Evolutionary conservation across 1,140 invertebrate genomes (phyloP).

Genomic region (Lasaia peninsularis): DNA sequence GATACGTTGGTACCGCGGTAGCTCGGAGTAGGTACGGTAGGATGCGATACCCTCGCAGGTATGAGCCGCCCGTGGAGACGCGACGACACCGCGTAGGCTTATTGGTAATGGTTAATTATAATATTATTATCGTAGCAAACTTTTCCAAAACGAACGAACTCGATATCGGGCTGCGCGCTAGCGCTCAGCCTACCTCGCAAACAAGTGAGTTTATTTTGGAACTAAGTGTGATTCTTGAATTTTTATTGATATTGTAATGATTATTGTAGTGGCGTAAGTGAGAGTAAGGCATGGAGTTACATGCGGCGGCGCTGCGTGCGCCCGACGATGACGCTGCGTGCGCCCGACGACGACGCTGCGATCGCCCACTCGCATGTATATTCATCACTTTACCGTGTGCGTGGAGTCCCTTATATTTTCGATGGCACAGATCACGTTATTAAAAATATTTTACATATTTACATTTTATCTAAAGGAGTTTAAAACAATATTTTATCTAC

Average conservation of each 20-base stretch:
- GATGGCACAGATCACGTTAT: conserved; percentile 74
- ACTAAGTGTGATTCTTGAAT: conserved; percentile 83
- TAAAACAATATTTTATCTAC: conserved; percentile 75
- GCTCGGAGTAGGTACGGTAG: conserved; percentile 21
- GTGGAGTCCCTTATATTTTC: conserved; percentile 74
- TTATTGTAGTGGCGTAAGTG: conserved; percentile 75
- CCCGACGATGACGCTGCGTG: conserved; percentile 28
- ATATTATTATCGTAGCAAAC: conserved; percentile 78
- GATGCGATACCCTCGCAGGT: conserved; percentile 33
- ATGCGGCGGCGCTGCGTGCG: conserved; percentile 36
- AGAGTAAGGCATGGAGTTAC: conserved; percentile 54
- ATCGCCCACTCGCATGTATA: conserved; percentile 40
- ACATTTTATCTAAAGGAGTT: conserved; percentile 75
- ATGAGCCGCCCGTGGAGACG: conserved; percentile 64
- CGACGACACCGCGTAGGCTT: conserved; percentile 75
- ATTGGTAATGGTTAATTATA: conserved; percentile 75
- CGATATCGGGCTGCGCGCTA: conserved; percentile 81
- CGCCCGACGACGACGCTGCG: conserved; percentile 29
- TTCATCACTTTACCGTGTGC: conserved; percentile 62
- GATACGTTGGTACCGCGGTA: conserved; percentile 19
- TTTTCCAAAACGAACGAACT: conserved; percentile 83
- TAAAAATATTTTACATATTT: conserved; percentile 76
- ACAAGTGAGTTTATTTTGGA: conserved; percentile 84
- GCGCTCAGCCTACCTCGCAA: conserved; percentile 82
- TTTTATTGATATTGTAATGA: conserved; percentile 77